Percentiles rank a stretch among this genome's conserved stretches.
Evolutionary conservation across 2,113 vertebrate genomes (phyloP).

Genomic region (Macquaria australasica): DNA sequence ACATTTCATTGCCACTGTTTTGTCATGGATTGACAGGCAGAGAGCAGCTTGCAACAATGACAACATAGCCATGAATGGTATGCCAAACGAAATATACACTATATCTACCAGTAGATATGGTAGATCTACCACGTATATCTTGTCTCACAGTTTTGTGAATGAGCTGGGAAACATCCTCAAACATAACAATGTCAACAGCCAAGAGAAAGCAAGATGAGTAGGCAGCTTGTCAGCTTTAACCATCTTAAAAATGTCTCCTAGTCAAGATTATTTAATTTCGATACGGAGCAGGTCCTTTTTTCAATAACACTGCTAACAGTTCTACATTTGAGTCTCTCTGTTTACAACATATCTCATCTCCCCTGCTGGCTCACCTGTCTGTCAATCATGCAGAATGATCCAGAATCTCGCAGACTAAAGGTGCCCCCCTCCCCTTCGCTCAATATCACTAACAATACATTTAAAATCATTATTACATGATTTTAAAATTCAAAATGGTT

Average conservation of each 20-base stretch:
- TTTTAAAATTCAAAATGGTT: background rate
- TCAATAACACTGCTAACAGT: background rate
- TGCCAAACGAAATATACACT: background rate
- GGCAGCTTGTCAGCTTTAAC: background rate
- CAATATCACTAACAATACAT: background rate
- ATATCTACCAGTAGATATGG: background rate
- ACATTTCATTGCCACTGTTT: background rate
- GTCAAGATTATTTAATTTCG: background rate
- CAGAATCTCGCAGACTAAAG: background rate
- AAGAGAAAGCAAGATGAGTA: background rate
- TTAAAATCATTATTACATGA: background rate
- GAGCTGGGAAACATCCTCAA: background rate
- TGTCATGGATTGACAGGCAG: background rate
- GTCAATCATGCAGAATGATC: conserved; percentile 23
- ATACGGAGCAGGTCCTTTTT: background rate
- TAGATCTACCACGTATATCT: background rate
- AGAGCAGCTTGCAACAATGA: background rate
- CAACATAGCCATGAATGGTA: background rate
- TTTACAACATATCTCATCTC: background rate
- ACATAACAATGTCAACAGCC: background rate
- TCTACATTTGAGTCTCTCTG: background rate
- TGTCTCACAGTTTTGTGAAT: background rate
- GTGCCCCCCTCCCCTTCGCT: background rate
- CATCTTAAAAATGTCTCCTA: background rate
- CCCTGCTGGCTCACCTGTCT: background rate